Conservation (phyloP, 2,797 vertebrate genomes). For the Spinus olivaceus region DNA sequence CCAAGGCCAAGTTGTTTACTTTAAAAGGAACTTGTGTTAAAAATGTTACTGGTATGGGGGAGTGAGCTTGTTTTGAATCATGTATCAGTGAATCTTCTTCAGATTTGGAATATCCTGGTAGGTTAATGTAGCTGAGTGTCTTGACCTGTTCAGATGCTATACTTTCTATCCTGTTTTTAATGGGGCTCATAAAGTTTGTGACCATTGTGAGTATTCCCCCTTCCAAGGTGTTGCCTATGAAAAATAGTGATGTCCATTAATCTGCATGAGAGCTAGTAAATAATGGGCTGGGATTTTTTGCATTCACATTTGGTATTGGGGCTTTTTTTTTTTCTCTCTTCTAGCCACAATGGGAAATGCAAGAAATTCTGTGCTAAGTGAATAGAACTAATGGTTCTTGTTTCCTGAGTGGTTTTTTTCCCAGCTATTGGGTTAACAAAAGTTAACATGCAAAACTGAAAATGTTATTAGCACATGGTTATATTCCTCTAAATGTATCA, state of each 20-base stretch:
- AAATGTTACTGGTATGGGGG: not conserved
- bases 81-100: not conserved
- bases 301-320: not conserved
- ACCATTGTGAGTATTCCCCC: not conserved
- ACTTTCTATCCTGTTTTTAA: conserved; percentile 3
- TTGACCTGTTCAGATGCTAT: not conserved
- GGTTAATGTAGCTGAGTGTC: not conserved
- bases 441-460: not conserved
- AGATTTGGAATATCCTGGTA: not conserved
- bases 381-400: not conserved
- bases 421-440: not conserved
- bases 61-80: not conserved
- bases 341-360: not conserved
- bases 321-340: not conserved
- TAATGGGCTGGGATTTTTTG: not conserved
- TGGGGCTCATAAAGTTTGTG: not conserved
- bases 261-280: not conserved
- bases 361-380: not conserved
- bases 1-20: conserved; percentile 25
- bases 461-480: not conserved
- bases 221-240: not conserved
- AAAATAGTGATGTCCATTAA: not conserved
- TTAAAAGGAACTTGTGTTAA: not conserved
- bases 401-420: not conserved
- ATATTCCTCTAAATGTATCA: not conserved